A percentile compares a stretch with the other conserved stretches of the same genome.
phyloP scores from a whole-genome alignment of 2,113 vertebrate genomes.

The Heterocephalus glaber region DNA sequence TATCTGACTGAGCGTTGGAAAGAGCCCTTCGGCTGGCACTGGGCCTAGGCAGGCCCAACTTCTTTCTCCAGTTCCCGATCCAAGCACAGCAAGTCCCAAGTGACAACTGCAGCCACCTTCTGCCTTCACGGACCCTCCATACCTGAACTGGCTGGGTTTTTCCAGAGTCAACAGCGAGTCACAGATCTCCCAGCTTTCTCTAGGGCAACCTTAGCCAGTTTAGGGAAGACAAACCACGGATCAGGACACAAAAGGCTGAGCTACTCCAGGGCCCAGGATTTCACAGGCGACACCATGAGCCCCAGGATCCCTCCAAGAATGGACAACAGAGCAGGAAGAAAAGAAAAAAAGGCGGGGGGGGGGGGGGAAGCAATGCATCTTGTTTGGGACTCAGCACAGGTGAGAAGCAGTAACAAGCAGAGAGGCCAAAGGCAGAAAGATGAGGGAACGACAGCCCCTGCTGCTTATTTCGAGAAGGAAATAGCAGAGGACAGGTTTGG shows the following conservation, averaged over 20 bases:
- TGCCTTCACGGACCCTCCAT: conserved; percentile 63
- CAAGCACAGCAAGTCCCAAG: conserved; percentile 73
- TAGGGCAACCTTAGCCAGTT: neutral
- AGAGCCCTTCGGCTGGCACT: conserved; percentile 39
- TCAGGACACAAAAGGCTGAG: neutral
- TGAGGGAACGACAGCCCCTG: conserved; percentile 9
- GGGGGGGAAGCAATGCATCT: neutral
- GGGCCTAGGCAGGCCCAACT: conserved; percentile 52
- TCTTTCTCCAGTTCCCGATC: conserved; percentile 75
- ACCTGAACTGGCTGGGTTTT: conserved; percentile 60
- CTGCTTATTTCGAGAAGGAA: conserved; percentile 73
- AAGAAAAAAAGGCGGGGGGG: neutral
- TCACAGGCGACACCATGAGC: neutral
- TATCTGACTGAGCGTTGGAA: conserved; percentile 62
- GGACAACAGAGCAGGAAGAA: neutral
- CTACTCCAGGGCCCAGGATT: neutral
- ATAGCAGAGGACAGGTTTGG: conserved; percentile 69
- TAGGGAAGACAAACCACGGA: neutral
- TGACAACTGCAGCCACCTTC: conserved; percentile 61
- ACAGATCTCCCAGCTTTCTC: conserved; percentile 27
- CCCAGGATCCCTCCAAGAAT: neutral
- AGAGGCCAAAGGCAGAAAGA: conserved; percentile 59
- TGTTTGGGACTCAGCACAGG: conserved; percentile 4
- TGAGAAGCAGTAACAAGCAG: conserved; percentile 38
- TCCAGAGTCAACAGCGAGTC: conserved; percentile 40